phyloP scores from a whole-genome alignment of 1,140 invertebrate species.

The Panulirus ornatus region DNA sequence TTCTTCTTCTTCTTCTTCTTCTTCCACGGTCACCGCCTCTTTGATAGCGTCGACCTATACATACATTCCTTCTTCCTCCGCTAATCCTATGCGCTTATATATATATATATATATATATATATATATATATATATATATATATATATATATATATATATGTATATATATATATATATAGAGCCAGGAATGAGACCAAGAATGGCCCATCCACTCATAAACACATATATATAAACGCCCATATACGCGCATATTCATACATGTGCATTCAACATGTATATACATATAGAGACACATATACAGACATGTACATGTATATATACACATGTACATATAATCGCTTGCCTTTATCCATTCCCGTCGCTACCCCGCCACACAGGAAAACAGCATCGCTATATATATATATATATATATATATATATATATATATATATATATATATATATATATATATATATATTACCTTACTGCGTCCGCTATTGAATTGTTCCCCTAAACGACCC shows the following conservation, averaged over 20 bases:
- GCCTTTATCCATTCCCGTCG: too few relatives aligned
- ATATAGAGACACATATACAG: not conserved
- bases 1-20: not conserved
- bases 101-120: constrained; percentile 11
- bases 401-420: not conserved
- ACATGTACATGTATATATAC: constrained; percentile 1
- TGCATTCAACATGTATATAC: not conserved
- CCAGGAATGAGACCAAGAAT: too few relatives aligned
- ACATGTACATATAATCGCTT: constrained; percentile 2
- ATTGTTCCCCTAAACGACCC: too few relatives aligned
- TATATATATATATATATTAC: too few relatives aligned
- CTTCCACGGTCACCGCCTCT: not conserved
- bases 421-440: not conserved
- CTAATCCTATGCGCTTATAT: not conserved
- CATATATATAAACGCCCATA: too few relatives aligned
- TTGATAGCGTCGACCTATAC: not conserved
- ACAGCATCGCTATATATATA: too few relatives aligned
- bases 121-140: not conserved
- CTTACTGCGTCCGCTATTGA: too few relatives aligned
- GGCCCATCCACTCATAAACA: too few relatives aligned
- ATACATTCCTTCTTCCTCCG: not conserved
- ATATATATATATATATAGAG: too few relatives aligned
- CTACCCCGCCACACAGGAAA: not conserved
- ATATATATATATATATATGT: not conserved
- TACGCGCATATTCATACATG: too few relatives aligned